These are phyloP conservation scores for Thermophis baileyi DNA, from an alignment of 2,113 vertebrate species.

Conservation along the genomic window DNA sequence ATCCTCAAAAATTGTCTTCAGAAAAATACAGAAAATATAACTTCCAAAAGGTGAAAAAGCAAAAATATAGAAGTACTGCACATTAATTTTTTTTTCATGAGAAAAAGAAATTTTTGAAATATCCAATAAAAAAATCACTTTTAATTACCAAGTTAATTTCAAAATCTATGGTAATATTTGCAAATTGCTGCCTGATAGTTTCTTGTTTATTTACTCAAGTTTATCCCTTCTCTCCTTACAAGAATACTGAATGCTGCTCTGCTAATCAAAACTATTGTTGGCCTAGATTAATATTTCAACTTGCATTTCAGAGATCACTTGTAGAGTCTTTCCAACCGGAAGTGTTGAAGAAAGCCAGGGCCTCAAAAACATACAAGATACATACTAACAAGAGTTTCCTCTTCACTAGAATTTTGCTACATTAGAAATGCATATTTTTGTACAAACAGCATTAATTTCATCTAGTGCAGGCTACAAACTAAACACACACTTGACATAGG, in stretches of 20 bases:
- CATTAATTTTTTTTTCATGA: background rate
- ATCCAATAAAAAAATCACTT: background rate
- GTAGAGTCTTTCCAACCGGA: background rate
- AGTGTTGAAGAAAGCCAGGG: background rate
- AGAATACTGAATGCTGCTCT: background rate
- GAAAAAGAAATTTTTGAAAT: background rate
- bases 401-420: background rate
- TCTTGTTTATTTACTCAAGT: background rate
- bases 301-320: background rate
- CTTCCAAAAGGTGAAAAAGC: no score
- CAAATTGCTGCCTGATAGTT: background rate
- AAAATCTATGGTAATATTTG: background rate
- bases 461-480: background rate
- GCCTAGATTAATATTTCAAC: background rate
- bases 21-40: no score
- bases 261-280: background rate
- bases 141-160: background rate
- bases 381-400: background rate
- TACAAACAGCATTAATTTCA: background rate
- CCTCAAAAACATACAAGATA: background rate
- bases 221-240: background rate
- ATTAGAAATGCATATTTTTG: background rate
- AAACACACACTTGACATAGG: background rate
- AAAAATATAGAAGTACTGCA: no score
- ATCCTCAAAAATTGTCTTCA: no score